Base-by-base conservation (phyloP, 2,113 vertebrate species). In the Platanista minor region DNA sequence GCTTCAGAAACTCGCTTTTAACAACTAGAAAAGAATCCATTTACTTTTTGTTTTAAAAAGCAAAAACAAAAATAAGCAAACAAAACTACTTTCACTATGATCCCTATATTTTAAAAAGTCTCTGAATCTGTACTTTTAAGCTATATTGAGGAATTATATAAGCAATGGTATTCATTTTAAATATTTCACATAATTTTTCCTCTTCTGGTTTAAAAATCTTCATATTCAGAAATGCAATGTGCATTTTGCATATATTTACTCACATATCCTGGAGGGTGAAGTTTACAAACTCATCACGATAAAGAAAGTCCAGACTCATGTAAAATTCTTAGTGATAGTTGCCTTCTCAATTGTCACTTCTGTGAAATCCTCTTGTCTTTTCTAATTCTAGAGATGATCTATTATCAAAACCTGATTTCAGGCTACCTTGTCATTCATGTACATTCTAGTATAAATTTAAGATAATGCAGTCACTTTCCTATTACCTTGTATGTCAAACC, bases 71-170 rank as follows among this genome's bases (percentile, higher is more conserved):
- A 91, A 74, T 15, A 95, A 94, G 67, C 27, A 90, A 90, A 94
- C 8, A 64, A 95, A 91, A 49, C 9, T 33, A 59, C 77, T 95
- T 96, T 95, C 49, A 66, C 54, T 43, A 80, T 39, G n/a, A 87
- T 84, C 43, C 29, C 75, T 96, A 15, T 90, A 90, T 95, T 96
- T 97, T 61, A 66, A 96, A 96, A 98, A 96, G 67, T 82, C 61
- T 83, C 46, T 82, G 94, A 86, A 84, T 97, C 92, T 97, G 69
- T 95, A 95, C 87, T 95, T 97, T 97, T 49, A 64, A 95, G 78
- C 87, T 96, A 87, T 96, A 90, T 95, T 97, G 96, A 95, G 84
- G 95, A 96, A 97, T 97, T 91, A 97, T 87, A 81, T 95, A 93
- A 85, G 95, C 83, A 90, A 83, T 80, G 83, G 31, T 80, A 81